Conservation (phyloP, 2,797 vertebrate genomes). For the Thamnophis elegans region DNA sequence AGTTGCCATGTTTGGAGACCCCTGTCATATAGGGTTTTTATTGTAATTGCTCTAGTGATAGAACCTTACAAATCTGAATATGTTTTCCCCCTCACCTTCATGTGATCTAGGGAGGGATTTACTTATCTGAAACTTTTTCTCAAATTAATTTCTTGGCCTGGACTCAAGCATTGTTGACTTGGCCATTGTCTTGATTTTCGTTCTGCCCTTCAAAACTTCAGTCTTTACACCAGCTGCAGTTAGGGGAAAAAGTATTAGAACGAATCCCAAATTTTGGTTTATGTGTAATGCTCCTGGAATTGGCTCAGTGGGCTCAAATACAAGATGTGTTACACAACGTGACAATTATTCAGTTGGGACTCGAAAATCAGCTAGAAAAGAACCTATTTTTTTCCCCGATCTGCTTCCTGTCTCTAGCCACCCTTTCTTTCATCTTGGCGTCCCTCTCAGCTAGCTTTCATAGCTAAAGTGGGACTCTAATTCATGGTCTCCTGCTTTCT, state of each 20-base stretch:
- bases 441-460: not conserved
- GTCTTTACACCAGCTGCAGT: not conserved
- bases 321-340: not conserved
- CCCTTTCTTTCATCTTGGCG: not conserved
- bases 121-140: not conserved
- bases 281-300: not conserved
- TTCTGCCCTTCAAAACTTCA: not conserved
- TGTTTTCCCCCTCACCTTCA: not conserved
- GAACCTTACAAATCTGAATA: not conserved
- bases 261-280: not conserved
- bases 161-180: not conserved
- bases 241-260: not conserved
- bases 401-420: not conserved
- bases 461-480: not conserved
- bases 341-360: not conserved
- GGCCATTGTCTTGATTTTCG: not conserved
- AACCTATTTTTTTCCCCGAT: not conserved
- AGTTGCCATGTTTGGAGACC: no score
- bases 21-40: not conserved
- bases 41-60: not conserved
- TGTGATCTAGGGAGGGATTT: not conserved
- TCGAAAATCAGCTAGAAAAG: not conserved
- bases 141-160: not conserved
- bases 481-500: no score
- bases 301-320: not conserved